phyloP scores from a whole-genome alignment of 2,113 vertebrate genomes.

The Genyomyrus donnyi region DNA sequence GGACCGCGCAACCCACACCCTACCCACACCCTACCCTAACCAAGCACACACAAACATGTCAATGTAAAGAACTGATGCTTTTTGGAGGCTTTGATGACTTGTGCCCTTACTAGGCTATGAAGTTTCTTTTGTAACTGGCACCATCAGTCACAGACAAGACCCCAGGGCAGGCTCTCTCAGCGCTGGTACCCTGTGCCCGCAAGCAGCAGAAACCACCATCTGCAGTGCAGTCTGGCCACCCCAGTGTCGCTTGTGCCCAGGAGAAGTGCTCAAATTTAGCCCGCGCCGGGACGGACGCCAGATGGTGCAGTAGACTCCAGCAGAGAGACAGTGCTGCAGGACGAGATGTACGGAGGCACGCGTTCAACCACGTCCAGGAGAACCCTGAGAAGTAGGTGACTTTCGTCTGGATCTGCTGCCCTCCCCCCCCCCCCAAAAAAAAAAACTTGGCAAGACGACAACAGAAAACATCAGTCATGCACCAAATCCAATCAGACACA shows the following conservation, averaged over 20 bases:
- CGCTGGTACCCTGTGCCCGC: conserved; percentile 41
- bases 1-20: not conserved
- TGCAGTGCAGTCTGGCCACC: conserved; percentile 53
- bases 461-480: not conserved
- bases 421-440: not conserved
- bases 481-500: not conserved
- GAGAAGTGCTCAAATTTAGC: not conserved
- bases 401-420: not conserved
- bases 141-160: not conserved
- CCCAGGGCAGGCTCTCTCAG: conserved; percentile 27
- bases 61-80: not conserved
- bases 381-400: not conserved
- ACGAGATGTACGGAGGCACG: not conserved
- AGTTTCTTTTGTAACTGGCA: not conserved
- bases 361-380: not conserved
- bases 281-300: conserved; percentile 37
- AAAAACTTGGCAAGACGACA: not conserved
- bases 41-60: not conserved
- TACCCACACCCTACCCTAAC: not conserved
- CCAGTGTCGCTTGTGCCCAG: conserved; percentile 28
- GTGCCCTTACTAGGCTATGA: not conserved
- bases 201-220: conserved; percentile 44
- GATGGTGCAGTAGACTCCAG: conserved; percentile 45
- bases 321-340: conserved; percentile 36
- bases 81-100: not conserved